Percentiles rank a stretch among this genome's conserved stretches.
phyloP scores from a whole-genome alignment of 2,888 invertebrate genomes.

The Eupithecia vulgata region DNA sequence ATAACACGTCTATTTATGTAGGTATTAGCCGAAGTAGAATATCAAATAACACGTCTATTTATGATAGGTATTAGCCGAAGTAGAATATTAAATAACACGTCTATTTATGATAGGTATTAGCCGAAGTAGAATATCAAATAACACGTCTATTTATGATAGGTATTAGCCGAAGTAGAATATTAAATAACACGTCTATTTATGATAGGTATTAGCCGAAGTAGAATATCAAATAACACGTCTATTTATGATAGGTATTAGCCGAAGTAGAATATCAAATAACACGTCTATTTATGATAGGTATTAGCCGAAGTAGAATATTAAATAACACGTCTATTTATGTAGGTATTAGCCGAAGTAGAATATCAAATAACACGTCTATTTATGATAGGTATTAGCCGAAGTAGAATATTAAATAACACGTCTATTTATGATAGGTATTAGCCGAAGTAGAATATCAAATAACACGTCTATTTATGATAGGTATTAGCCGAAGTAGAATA shows the following conservation, averaged over 20 bases:
- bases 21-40: background rate
- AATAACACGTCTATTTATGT: background rate
- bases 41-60: conserved; percentile 5
- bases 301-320: background rate
- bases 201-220: background rate
- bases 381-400: conserved; percentile 2
- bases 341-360: background rate
- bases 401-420: background rate
- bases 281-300: conserved; percentile 8
- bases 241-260: conserved; percentile 7
- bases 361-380: conserved; percentile 4
- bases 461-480: conserved; percentile 1
- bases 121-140: background rate
- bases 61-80: conserved; percentile 1
- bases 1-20: background rate
- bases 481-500: background rate
- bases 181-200: conserved; percentile 3
- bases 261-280: background rate
- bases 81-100: background rate
- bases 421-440: conserved; percentile 10
- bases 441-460: background rate
- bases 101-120: conserved; percentile 11
- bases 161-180: background rate
- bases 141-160: conserved; percentile 5
- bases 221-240: background rate